Evolutionary conservation across 2,888 invertebrate species (phyloP).

Genomic region (Ormyrus nitidulus): DNA sequence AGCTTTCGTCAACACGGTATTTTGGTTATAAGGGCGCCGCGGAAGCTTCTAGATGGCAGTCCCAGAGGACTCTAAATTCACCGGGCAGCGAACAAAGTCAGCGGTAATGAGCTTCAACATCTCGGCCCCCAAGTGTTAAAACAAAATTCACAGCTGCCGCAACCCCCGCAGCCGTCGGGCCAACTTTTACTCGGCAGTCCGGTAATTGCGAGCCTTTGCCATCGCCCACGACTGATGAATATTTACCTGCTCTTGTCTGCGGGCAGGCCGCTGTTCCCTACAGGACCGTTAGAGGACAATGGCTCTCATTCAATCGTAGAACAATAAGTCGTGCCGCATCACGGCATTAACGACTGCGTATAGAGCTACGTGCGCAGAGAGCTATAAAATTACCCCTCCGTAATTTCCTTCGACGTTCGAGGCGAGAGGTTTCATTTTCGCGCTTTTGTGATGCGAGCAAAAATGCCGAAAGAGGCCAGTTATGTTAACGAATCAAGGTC

Average conservation of each 20-base stretch:
- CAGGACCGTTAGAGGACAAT: slow-evolving; percentile 55
- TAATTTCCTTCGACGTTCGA: slow-evolving; percentile 22
- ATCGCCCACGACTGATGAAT: slow-evolving; percentile 49
- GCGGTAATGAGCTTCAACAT: too few relatives aligned
- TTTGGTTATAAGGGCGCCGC: too few relatives aligned
- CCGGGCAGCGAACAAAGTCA: background rate
- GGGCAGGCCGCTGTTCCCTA: slow-evolving; percentile 16
- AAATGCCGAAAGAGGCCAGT: background rate
- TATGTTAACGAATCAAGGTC: slow-evolving; percentile 17
- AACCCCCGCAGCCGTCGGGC: slow-evolving; percentile 22
- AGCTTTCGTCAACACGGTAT: too few relatives aligned
- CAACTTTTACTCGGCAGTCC: background rate
- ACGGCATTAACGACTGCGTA: slow-evolving; percentile 38
- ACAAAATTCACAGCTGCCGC: background rate
- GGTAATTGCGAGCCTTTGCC: slow-evolving; percentile 39
- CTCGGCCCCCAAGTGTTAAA: too few relatives aligned
- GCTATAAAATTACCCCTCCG: slow-evolving; percentile 40
- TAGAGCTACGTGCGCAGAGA: background rate
- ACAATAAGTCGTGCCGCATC: slow-evolving; percentile 53
- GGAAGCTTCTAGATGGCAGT: too few relatives aligned
- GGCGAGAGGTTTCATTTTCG: background rate
- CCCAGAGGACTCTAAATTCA: background rate
- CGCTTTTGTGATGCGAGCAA: background rate
- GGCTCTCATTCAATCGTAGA: slow-evolving; percentile 52
- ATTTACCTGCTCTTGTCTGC: slow-evolving; percentile 30